Evolutionary conservation across 92 coral and sea anemone species (phyloP), one percentile per base, ranked within the genome.

Genomic region (Phenganax marumi): DNA sequence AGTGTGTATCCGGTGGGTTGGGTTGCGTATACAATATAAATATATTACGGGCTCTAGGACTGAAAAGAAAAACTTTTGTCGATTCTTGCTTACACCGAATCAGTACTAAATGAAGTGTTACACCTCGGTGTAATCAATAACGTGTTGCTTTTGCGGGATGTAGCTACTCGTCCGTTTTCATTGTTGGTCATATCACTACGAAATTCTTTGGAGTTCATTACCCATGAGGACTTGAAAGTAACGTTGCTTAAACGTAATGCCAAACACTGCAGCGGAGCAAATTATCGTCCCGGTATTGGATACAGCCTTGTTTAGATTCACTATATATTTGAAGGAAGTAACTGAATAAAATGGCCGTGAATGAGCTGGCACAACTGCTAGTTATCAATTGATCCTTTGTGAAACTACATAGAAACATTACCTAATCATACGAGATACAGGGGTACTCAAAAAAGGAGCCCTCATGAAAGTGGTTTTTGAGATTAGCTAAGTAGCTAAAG

Each of bases 171-270:
- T 73, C 97, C 91, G 14, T 90, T 75, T 94, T 94, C 55, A 87
- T 91, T 17, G 70, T 84, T 72, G 98, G 98, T 50, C 91, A 92
- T 61, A 90, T 94, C 58, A 92, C 91, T 25, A 94, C 98, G 22
- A 92, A 94, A 81, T 94, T 92, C 58, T 88, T 94, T 16, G 93
- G 91, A 14, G 84, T 76, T 17, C 94, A 89, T 63, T 94, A 89
- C 33, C 98, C 98, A 14, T 86, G 88, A 24, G 98, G 98, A 50
- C 92, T 90, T 70, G 90, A 92, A 92, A 97, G 98, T 94, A 63
- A 50, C 65, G 14, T 11, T 22, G 10, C 60, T 54, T 54, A 54
- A 10, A 17, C 17, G 60, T n/a, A 10, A 10, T 10, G 10, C 60
- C 10, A 10, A 17, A 10, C n/a, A n/a, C n/a, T 54, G 17, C 17